Base-by-base conservation (phyloP, 2,888 invertebrate genomes). In the Dendrolimus houi region DNA sequence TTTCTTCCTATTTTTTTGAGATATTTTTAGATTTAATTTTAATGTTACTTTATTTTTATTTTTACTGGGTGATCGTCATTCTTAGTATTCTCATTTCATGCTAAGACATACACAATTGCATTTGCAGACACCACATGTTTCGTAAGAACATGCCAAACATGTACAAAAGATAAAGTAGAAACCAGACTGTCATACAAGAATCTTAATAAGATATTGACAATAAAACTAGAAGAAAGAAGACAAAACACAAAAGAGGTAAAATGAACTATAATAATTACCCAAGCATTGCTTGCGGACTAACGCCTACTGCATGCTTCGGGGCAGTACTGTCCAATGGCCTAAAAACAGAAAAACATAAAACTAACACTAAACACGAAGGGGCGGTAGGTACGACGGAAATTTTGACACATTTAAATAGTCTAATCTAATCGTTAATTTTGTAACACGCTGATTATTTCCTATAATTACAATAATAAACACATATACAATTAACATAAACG, bases 281-380 rank as follows among this genome's bases (percentile, higher is more conserved):
- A 86, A 93, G 92, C 83, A 87, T 84, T 84, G 90, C 80, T 92
- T 92, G 93, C 87, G 91, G 90, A 75, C 83, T 90, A 87, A 87
- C 89, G 73, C 87, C 89, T 88, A 91, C 89, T 66, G 90, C 91
- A 88, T 89, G 90, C 90, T 91, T 91, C 87, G 90, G 89, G 59
- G 90, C 85, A 67, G 87, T 86, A 77, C 88, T 89, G 77, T 91
- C 93, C 92, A 93, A 90, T 75, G 93, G 93, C 92, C 93, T 93
- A 93, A 88, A 93, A 93, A 87, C 84, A 87, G 83, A 88, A 81
- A 92, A 85, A 85, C 81, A 83, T 85, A 86, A 82, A 80, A 83
- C 85, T 83, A 83, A 83, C 72, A 77, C 86, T 81, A 85, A 80
- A 78, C 72, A 77, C 80, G 79, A 78, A 74, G 78, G 73, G 62